Evolutionary conservation across 2,797 vertebrate species (phyloP), one percentile per base, ranked within the genome.

Genomic region (Antrozous pallidus): DNA sequence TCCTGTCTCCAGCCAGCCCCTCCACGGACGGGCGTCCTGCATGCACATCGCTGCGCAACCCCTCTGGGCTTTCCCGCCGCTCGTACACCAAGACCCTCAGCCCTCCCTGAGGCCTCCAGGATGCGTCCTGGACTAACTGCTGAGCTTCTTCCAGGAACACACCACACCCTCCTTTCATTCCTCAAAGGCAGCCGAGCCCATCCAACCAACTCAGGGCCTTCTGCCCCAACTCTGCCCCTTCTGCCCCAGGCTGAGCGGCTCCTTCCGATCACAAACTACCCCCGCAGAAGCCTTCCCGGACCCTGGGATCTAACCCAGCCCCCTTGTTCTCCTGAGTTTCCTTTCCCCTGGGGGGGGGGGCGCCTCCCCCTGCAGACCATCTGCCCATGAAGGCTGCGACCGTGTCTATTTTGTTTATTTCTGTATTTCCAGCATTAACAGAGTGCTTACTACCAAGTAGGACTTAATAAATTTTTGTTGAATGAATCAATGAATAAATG

Each of bases 401-500:
- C 56, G 73, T 28, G 40, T 74, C 75, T 73, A 40, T 47, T 88
- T 51, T 56, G 22, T 81, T 94, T 90, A 83, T 45, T 86, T 90
- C 69, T 56, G 20, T 67, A 79, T 73, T 54, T 26, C 28, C 40
- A 42, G 33, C 47, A n/a, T 80, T 13, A 84, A 42, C 83, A 69
- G 16, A 58, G 28, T 14, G 49, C 63, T 75, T 31, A 36, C 42
- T 51, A 73, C 36, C 18, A 58, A 86, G 80, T 4, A 77, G 31
- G 78, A 80, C 71, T 86, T 91, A 75, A 20, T 65, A 94, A 65
- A 22, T 56, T 22, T 51, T 33, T 75, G 81, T 58, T 82, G 82
- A 83, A 49, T 86, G 78, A 96, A 31, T 74, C 81, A 83, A 49
- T 86, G 78, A 96, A 31, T 74, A 81, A 61, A 28, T 78, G 83